Evolutionary conservation across 2,113 vertebrate genomes (phyloP).

Genomic region (Taxidea taxus): DNA sequence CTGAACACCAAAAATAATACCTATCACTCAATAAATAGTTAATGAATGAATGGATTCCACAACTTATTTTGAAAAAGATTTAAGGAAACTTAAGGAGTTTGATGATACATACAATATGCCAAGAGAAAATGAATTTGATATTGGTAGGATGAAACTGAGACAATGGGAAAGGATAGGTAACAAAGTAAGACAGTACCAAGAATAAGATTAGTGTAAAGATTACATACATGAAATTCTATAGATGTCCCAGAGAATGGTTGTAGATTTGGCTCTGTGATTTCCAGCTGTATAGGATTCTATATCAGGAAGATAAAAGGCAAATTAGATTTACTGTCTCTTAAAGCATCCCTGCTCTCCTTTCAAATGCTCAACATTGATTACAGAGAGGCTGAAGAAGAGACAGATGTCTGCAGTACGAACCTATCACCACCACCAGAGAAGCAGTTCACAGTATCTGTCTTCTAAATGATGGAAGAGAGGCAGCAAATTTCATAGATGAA

Average conservation of each 20-base stretch:
- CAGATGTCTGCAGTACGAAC: background rate
- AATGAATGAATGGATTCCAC: conserved; percentile 10
- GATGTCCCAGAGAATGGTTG: background rate
- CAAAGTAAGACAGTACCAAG: background rate
- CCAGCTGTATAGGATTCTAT: background rate
- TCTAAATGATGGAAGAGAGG: background rate
- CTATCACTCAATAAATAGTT: background rate
- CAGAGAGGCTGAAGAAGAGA: background rate
- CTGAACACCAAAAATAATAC: background rate
- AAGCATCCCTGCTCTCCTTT: background rate
- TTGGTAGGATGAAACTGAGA: background rate
- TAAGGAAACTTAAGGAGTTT: background rate
- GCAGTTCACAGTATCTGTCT: background rate
- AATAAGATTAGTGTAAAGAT: background rate
- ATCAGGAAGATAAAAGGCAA: conserved; percentile 5
- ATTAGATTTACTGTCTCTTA: conserved; percentile 15
- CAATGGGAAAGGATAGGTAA: background rate
- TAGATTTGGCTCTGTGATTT: background rate
- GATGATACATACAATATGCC: background rate
- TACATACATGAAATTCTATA: background rate
- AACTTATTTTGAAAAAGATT: background rate
- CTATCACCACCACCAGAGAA: background rate
- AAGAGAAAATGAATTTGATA: background rate
- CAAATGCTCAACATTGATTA: background rate
- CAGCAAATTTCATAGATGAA: background rate